A percentile compares a stretch with the other conserved stretches of the same genome.
Conservation (phyloP, 2,888 invertebrate species). For the Resseliella maxima region DNA sequence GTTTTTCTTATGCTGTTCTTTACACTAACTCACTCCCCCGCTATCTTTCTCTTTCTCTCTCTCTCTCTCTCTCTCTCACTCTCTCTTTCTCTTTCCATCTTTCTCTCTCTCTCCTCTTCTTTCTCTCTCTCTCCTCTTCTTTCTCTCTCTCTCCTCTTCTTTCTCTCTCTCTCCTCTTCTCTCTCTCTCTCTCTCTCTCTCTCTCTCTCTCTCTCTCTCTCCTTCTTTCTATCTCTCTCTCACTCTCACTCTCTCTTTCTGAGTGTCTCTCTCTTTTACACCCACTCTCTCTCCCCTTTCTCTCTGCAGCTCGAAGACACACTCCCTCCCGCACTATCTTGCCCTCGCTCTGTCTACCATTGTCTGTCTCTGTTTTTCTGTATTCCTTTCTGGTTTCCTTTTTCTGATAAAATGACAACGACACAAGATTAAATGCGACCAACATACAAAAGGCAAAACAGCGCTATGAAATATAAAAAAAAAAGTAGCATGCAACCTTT, state of each 20-base stretch:
- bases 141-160: too few species aligned
- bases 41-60: not conserved
- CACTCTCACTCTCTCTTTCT: not conserved
- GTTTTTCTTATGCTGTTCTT: slow-evolving; percentile 36
- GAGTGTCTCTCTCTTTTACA: not conserved
- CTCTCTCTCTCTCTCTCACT: too few species aligned
- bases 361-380: not conserved
- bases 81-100: not conserved
- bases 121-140: too few species aligned
- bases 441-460: not conserved
- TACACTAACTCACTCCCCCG: not conserved
- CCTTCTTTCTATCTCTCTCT: not conserved
- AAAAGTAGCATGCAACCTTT: not conserved
- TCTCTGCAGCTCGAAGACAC: too few species aligned
- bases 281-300: too few species aligned
- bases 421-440: slow-evolving; percentile 29
- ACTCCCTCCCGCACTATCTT: too few species aligned
- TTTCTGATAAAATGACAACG: slow-evolving; percentile 18
- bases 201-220: too few species aligned
- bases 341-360: not conserved
- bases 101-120: not conserved
- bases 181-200: too few species aligned
- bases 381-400: not conserved
- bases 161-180: too few species aligned
- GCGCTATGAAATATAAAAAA: not conserved